These are phyloP conservation scores for Halcyon malimbica DNA, from an alignment of 2,113 vertebrate species.

Conservation along the genomic window DNA sequence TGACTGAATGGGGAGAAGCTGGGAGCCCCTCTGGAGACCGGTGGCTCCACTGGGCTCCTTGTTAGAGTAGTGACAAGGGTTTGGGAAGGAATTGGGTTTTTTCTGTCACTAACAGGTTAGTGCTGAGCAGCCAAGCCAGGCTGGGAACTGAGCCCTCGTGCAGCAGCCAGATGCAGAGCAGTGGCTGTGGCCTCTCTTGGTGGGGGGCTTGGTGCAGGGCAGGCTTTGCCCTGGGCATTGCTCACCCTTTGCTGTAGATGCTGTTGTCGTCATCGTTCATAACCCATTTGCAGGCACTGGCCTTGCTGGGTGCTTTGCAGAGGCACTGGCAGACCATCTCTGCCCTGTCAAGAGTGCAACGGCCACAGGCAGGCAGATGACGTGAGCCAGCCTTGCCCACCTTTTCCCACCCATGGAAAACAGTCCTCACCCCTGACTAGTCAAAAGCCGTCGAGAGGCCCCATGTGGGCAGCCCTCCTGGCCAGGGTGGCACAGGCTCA, in stretches of 20 bases:
- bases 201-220: accelerated
- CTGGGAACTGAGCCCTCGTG: neutral
- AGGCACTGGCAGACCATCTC: neutral
- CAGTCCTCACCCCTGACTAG: neutral
- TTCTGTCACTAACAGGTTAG: neutral
- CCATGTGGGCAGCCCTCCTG: accelerated
- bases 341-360: neutral
- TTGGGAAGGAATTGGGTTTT: neutral
- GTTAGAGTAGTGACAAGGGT: neutral
- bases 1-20: neutral
- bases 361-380: neutral
- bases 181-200: accelerated
- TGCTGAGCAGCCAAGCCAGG: neutral
- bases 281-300: neutral
- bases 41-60: neutral
- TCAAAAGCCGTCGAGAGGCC: neutral
- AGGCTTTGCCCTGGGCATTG: neutral
- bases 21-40: neutral
- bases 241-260: neutral
- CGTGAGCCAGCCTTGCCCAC: neutral
- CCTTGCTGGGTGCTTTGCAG: neutral
- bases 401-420: accelerated
- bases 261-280: neutral
- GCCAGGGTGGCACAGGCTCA: neutral
- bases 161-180: neutral